A percentile compares a stretch with the other conserved stretches of the same genome.
These are phyloP conservation scores for Pachycephus smyrnensis DNA, from an alignment of 2,888 invertebrate genomes.

Conservation along the genomic window DNA sequence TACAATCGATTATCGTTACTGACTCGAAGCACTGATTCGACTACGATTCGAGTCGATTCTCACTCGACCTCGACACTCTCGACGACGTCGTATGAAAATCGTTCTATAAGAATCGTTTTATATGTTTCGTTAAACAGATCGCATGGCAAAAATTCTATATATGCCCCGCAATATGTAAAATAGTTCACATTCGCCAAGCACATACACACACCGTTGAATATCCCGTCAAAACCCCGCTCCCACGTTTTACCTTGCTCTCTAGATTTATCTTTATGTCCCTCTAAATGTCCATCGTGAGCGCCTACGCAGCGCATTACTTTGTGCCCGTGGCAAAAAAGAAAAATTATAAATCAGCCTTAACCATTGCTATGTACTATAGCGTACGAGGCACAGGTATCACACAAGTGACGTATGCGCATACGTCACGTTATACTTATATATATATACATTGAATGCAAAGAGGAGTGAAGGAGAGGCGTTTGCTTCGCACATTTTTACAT, in stretches of 20 bases:
- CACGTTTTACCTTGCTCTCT: not conserved
- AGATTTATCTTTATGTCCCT: not conserved
- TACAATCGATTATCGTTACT: too few relatives aligned
- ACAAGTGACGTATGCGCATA: not conserved
- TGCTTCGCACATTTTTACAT: not conserved
- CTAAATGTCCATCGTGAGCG: not conserved
- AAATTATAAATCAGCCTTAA: not conserved
- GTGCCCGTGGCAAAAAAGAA: not conserved
- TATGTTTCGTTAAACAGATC: not conserved
- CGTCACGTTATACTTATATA: not conserved
- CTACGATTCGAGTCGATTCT: not conserved
- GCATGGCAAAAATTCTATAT: not conserved
- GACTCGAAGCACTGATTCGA: not conserved
- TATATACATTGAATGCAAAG: not conserved
- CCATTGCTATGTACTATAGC: not conserved
- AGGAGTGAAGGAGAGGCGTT: not conserved
- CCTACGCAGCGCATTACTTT: not conserved
- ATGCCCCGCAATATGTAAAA: not conserved
- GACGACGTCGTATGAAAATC: not conserved
- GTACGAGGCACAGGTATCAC: not conserved
- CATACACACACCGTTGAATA: constrained; percentile 33
- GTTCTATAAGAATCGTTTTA: not conserved
- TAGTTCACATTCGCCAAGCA: constrained; percentile 4
- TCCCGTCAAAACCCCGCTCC: constrained; percentile 50
- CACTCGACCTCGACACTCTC: not conserved